phyloP scores from a whole-genome alignment of 2,888 invertebrate genomes.

The Sinohyriopsis cumingii region DNA sequence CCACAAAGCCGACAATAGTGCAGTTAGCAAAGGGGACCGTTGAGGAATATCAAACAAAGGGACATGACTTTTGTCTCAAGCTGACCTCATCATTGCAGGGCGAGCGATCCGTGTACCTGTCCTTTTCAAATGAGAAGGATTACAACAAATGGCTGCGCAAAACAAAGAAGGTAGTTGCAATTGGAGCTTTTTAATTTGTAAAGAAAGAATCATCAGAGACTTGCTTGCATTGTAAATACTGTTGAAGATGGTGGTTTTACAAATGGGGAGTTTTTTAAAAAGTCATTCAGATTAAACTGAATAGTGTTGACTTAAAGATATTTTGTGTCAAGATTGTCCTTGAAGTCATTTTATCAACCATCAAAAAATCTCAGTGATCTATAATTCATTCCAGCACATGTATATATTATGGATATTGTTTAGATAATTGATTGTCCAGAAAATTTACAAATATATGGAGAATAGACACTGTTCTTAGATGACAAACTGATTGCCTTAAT shows the following conservation, averaged over 20 bases:
- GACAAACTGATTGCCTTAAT: too few relatives aligned
- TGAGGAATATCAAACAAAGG: conserved; percentile 67
- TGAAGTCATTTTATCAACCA: too few relatives aligned
- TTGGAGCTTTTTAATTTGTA: background rate
- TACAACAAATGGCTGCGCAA: conserved; percentile 68
- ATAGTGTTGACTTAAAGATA: too few relatives aligned
- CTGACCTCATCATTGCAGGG: conserved; percentile 66
- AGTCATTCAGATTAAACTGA: background rate
- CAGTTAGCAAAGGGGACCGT: conserved; percentile 70
- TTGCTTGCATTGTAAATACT: background rate
- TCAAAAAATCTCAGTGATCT: too few relatives aligned
- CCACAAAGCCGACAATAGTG: conserved; percentile 63
- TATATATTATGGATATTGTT: too few relatives aligned
- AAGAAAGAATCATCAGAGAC: background rate
- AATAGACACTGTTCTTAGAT: too few relatives aligned
- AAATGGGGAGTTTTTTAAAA: background rate
- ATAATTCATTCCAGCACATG: too few relatives aligned
- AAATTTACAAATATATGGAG: too few relatives aligned
- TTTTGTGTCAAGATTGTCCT: too few relatives aligned
- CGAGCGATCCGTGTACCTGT: conserved; percentile 67
- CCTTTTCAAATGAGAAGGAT: conserved; percentile 62
- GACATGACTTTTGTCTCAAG: conserved; percentile 65
- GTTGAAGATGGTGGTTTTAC: background rate
- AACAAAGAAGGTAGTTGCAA: conserved; percentile 65
- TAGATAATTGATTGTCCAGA: too few relatives aligned